A percentile compares a stretch with the other conserved stretches of the same genome.
phyloP scores from a whole-genome alignment of 2,888 invertebrate species.

The Tridacna crocea region DNA sequence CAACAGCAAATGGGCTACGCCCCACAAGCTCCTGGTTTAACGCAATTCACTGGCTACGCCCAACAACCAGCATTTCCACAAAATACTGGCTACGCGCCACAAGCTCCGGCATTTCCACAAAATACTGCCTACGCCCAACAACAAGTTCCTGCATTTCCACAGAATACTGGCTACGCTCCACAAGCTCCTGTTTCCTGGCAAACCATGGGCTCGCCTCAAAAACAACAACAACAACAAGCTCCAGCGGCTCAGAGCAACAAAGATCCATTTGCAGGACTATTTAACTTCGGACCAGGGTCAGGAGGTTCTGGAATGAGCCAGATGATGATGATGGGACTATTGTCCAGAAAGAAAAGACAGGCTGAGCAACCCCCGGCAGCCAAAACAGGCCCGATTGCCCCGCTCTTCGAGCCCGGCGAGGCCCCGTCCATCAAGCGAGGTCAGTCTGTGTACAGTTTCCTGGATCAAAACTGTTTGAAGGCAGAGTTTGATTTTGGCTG shows the following conservation, averaged over 20 bases:
- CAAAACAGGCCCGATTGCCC: neutral
- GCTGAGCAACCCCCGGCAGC: slow-evolving; percentile 22
- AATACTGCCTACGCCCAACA: too few species aligned
- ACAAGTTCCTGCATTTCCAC: too few species aligned
- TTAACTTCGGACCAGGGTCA: slow-evolving; percentile 11
- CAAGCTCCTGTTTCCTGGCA: too few species aligned
- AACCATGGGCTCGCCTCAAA: too few species aligned
- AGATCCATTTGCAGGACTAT: slow-evolving; percentile 8
- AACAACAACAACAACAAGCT: neutral
- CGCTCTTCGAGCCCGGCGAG: slow-evolving; percentile 35
- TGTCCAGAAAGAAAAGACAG: slow-evolving; percentile 46
- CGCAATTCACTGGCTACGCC: too few species aligned
- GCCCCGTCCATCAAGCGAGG: slow-evolving; percentile 27
- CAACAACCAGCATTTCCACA: too few species aligned
- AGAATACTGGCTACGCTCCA: too few species aligned
- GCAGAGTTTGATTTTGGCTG: slow-evolving; percentile 53
- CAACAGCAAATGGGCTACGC: too few species aligned
- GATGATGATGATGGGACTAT: slow-evolving; percentile 23
- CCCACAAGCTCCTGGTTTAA: too few species aligned
- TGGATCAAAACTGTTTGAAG: slow-evolving; percentile 48
- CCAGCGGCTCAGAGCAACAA: neutral
- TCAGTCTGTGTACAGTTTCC: slow-evolving; percentile 33
- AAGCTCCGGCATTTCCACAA: too few species aligned
- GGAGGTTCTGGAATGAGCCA: neutral
- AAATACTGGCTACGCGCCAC: too few species aligned